Conservation (phyloP, 1,140 invertebrate species). For the Pollicipes pollicipes region DNA sequence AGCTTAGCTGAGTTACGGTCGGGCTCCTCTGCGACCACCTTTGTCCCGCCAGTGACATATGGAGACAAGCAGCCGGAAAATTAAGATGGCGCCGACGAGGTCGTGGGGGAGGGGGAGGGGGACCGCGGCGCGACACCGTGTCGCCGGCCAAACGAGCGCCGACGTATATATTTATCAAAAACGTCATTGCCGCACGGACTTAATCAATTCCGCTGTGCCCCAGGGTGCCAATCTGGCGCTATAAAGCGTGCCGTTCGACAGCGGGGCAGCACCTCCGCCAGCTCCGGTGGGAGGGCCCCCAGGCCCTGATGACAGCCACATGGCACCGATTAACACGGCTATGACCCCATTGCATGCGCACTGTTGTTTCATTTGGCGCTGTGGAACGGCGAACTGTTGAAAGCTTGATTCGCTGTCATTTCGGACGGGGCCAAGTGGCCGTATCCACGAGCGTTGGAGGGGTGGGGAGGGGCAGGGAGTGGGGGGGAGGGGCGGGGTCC, state of each 20-base stretch:
- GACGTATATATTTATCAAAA: neutral
- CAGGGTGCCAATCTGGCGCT: neutral
- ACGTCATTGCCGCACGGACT: neutral
- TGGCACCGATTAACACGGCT: neutral
- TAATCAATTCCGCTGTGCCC: neutral
- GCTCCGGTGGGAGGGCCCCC: neutral
- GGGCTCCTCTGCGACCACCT: neutral
- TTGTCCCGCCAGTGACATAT: neutral
- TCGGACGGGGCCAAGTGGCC: neutral
- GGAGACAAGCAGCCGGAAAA: neutral
- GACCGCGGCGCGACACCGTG: neutral
- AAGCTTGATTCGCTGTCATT: neutral
- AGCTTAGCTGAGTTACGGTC: neutral
- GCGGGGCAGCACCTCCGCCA: no score
- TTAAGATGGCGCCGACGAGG: neutral
- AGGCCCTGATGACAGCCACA: neutral
- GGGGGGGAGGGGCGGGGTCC: no score
- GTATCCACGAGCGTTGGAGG: neutral
- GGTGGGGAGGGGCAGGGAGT: no score
- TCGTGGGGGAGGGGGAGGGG: neutral
- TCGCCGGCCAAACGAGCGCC: neutral
- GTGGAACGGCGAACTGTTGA: neutral
- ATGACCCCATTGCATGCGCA: neutral
- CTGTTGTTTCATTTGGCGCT: neutral
- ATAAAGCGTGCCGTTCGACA: neutral